phyloP scores from a whole-genome alignment of 2,797 vertebrate species.

The Psittacula derbiana region DNA sequence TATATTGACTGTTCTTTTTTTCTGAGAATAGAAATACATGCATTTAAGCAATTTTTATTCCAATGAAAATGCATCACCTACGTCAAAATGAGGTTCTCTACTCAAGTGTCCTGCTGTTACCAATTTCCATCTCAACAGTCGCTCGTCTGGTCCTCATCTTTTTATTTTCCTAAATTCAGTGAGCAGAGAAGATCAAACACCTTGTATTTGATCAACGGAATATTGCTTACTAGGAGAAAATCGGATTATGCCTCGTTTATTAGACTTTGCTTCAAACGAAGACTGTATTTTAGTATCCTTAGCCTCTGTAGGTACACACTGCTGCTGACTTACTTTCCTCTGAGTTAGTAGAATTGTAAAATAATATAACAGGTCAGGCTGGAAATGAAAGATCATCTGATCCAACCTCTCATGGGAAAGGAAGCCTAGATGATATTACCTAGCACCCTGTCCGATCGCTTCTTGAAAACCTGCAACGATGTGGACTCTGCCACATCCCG shows the following conservation, averaged over 20 bases:
- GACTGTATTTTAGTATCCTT: neutral
- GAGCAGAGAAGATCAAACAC: neutral
- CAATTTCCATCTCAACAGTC: conserved; percentile 34
- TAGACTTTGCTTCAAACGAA: neutral
- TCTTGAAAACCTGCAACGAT: neutral
- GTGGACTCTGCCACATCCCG: neutral
- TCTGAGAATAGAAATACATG: conserved; percentile 8
- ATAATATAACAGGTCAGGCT: neutral
- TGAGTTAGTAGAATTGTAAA: neutral
- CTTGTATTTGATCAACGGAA: neutral
- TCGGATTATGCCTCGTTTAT: neutral
- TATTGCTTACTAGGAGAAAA: neutral
- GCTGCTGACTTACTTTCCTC: neutral
- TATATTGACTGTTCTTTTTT: conserved; percentile 15
- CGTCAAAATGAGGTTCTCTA: neutral
- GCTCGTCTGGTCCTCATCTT: conserved; percentile 4
- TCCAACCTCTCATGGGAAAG: neutral
- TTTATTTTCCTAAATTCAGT: neutral
- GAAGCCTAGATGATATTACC: neutral
- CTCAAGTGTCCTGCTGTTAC: conserved; percentile 24
- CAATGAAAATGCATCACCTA: conserved; percentile 15
- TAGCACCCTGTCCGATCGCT: neutral
- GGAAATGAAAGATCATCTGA: neutral
- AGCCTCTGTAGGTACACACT: neutral
- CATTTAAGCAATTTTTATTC: conserved; percentile 29